Evolutionary conservation across 2,888 invertebrate species (phyloP).

Genomic region (Caenorhabditis parvicauda): DNA sequence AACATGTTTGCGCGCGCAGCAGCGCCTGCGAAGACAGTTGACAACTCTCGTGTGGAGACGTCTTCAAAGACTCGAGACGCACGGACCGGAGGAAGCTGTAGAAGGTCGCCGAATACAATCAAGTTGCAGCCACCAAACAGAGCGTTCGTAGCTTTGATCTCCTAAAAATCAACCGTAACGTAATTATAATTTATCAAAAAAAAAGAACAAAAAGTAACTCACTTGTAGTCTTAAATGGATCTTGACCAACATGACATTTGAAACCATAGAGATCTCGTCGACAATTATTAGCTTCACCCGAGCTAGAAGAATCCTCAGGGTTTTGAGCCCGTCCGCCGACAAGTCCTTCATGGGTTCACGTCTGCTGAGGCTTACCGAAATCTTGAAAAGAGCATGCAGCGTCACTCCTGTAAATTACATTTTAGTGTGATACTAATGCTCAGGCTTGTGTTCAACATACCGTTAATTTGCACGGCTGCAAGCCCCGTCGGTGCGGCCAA

Average conservation of each 20-base stretch:
- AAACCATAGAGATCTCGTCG: slow-evolving; percentile 24
- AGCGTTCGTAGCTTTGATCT: slow-evolving; percentile 9
- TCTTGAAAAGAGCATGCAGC: slow-evolving; percentile 20
- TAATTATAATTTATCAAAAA: background rate
- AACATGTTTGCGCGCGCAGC: no score
- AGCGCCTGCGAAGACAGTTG: no score
- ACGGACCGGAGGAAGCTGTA: slow-evolving; percentile 24
- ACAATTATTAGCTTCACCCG: slow-evolving; percentile 18
- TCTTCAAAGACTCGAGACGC: no score
- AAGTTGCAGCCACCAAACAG: slow-evolving; percentile 19
- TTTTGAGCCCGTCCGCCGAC: no score
- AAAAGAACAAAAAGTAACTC: background rate
- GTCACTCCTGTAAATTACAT: no score
- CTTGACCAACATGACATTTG: slow-evolving; percentile 9
- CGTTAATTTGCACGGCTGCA: slow-evolving; percentile 26
- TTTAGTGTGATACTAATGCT: no score
- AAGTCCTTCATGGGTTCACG: no score
- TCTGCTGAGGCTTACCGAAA: slow-evolving; percentile 7
- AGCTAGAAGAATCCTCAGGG: no score
- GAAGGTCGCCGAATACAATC: slow-evolving; percentile 7
- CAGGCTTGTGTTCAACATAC: no score
- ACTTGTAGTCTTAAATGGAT: slow-evolving; percentile 10
- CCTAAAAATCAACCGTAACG: background rate
- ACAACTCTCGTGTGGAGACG: no score
- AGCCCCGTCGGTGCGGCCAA: slow-evolving; percentile 28